phyloP scores from a whole-genome alignment of 2,113 vertebrate species.

The Eurypyga helias region DNA sequence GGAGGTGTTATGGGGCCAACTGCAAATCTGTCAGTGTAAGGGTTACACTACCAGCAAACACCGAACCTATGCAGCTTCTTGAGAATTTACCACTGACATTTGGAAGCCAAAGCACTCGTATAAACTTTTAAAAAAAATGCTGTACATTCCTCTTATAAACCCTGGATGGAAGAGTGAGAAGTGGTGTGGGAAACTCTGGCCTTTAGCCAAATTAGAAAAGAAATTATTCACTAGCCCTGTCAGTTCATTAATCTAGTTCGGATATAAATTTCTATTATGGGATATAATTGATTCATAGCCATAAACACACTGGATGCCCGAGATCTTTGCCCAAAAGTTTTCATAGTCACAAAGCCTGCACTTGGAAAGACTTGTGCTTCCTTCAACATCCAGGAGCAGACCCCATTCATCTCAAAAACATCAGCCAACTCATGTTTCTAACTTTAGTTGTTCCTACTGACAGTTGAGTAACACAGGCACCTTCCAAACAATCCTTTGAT shows the following conservation, averaged over 20 bases:
- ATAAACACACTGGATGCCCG: not conserved
- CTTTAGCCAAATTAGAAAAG: not conserved
- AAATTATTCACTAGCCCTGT: not conserved
- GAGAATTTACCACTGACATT: not conserved
- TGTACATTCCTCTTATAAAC: not conserved
- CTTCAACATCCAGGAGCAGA: not conserved
- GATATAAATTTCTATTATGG: not conserved
- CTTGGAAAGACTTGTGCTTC: not conserved
- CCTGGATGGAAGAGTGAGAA: not conserved
- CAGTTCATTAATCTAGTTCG: conserved; percentile 5
- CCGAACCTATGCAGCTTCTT: not conserved
- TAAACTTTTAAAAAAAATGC: not conserved
- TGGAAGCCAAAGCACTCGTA: not conserved
- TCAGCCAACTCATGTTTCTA: not conserved
- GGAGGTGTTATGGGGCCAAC: not conserved
- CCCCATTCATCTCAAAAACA: not conserved
- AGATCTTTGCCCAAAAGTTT: not conserved
- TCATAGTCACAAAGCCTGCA: not conserved
- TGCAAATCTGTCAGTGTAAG: not conserved
- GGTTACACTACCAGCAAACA: not conserved
- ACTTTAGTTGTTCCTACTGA: conserved; percentile 18
- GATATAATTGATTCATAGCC: conserved; percentile 13
- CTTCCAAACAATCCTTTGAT: not conserved
- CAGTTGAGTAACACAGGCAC: not conserved
- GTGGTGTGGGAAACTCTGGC: not conserved